These are phyloP conservation scores for Sphaerophoria rueppellii DNA, from an alignment of 2,888 invertebrate species.

Conservation along the genomic window DNA sequence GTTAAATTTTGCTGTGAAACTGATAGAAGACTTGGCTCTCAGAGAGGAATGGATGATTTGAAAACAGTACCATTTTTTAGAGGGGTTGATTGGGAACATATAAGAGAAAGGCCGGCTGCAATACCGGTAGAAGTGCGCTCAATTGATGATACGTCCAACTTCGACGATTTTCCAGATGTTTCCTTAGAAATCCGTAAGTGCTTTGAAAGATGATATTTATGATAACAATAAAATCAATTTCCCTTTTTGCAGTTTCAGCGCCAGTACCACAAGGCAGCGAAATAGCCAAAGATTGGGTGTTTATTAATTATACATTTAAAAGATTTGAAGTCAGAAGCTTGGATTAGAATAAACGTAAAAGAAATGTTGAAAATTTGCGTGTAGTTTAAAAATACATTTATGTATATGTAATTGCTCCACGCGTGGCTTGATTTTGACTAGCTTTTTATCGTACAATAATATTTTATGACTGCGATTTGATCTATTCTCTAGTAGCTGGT, in stretches of 20 bases:
- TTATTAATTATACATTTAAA: conserved; percentile 99
- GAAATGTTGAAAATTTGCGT: conserved; percentile 3
- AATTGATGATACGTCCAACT: conserved; percentile 99
- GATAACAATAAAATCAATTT: neutral
- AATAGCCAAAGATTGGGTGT: conserved; percentile 99
- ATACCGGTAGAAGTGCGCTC: conserved; percentile 98
- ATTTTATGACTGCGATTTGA: too few species aligned
- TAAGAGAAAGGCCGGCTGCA: conserved; percentile 98
- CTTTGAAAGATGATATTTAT: neutral
- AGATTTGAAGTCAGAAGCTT: conserved; percentile 91
- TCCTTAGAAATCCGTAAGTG: conserved; percentile 98
- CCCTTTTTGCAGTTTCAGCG: conserved; percentile 87
- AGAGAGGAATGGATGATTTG: conserved; percentile 96
- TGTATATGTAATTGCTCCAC: too few species aligned
- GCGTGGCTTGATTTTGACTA: too few species aligned
- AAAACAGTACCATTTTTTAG: conserved; percentile 96
- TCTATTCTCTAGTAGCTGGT: too few species aligned
- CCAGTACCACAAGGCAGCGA: conserved; percentile 95
- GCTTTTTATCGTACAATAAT: too few species aligned
- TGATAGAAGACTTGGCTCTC: conserved; percentile 94
- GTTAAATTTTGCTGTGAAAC: conserved; percentile 98
- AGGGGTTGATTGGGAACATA: conserved; percentile 99
- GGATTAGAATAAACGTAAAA: conserved; percentile 76
- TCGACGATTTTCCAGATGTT: conserved; percentile 99
- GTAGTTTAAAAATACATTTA: conserved; percentile 1